These are phyloP conservation scores for Cryptoleucopteryx plumbea DNA, from an alignment of 2,113 vertebrate genomes.

Conservation along the genomic window DNA sequence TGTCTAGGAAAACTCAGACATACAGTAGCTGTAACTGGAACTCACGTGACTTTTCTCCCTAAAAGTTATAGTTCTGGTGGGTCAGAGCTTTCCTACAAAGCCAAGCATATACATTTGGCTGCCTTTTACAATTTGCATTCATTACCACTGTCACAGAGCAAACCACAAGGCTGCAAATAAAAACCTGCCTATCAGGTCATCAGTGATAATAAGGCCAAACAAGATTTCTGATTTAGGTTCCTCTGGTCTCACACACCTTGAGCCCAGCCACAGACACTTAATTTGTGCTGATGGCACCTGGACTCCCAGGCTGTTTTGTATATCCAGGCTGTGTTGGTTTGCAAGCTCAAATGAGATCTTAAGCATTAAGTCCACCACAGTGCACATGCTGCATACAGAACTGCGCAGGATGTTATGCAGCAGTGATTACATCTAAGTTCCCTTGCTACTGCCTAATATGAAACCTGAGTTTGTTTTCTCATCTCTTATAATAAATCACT, in stretches of 20 bases:
- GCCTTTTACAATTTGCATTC: not conserved
- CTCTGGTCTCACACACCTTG: not conserved
- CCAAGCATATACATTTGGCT: not conserved
- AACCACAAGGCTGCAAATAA: not conserved
- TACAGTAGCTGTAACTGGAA: not conserved
- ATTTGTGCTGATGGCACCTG: not conserved
- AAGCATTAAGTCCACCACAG: fast-evolving
- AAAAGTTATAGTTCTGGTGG: not conserved
- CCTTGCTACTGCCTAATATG: not conserved
- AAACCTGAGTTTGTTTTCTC: not conserved
- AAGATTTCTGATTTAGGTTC: not conserved
- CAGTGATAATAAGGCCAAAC: not conserved
- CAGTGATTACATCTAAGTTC: not conserved
- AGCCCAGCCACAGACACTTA: not conserved
- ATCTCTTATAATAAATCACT: not conserved
- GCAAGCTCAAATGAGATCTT: not conserved
- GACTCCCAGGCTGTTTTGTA: not conserved
- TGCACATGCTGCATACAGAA: not conserved
- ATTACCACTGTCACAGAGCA: not conserved
- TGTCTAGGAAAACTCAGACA: not conserved
- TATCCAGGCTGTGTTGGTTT: not conserved
- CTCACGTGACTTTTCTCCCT: not conserved
- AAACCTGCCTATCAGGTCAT: not conserved
- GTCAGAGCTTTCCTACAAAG: not conserved
- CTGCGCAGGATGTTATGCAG: not conserved